These are phyloP conservation scores for Tipula confusa DNA, from an alignment of 2,888 invertebrate species.

Conservation along the genomic window DNA sequence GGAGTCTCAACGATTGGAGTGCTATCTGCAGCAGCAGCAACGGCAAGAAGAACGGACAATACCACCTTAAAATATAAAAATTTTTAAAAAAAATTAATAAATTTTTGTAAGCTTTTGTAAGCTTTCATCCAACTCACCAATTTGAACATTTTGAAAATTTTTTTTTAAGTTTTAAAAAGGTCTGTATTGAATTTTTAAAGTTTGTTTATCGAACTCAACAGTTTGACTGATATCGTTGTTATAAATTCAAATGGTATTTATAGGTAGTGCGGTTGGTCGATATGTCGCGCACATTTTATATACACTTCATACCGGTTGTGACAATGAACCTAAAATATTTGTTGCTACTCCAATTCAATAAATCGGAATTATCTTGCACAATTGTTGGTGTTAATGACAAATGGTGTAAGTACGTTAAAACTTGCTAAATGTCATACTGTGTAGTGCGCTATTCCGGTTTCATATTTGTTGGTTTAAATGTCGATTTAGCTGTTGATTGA, in stretches of 20 bases:
- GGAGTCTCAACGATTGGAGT: slow-evolving; percentile 38
- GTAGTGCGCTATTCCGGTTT: too few relatives aligned
- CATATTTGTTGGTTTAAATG: too few relatives aligned
- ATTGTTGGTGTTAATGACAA: background rate
- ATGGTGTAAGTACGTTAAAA: background rate
- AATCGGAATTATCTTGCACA: background rate
- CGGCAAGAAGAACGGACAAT: slow-evolving; percentile 55
- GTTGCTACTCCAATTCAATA: background rate
- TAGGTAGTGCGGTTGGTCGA: background rate
- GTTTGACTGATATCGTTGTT: background rate
- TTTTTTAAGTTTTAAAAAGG: slow-evolving; percentile 30
- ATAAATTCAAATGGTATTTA: background rate
- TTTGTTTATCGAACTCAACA: background rate
- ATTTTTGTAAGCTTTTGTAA: too few relatives aligned
- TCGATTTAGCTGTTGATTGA: too few relatives aligned
- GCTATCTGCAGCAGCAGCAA: slow-evolving; percentile 50
- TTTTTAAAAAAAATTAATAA: slow-evolving; percentile 33
- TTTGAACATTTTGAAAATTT: slow-evolving; percentile 46
- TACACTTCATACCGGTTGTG: background rate
- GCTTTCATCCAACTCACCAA: slow-evolving; percentile 40
- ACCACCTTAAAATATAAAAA: slow-evolving; percentile 46
- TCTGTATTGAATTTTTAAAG: background rate
- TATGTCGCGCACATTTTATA: background rate
- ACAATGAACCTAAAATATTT: background rate
- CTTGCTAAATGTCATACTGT: background rate